Base-by-base conservation (phyloP, 2,888 invertebrate genomes). In the Lycaena phlaeas region DNA sequence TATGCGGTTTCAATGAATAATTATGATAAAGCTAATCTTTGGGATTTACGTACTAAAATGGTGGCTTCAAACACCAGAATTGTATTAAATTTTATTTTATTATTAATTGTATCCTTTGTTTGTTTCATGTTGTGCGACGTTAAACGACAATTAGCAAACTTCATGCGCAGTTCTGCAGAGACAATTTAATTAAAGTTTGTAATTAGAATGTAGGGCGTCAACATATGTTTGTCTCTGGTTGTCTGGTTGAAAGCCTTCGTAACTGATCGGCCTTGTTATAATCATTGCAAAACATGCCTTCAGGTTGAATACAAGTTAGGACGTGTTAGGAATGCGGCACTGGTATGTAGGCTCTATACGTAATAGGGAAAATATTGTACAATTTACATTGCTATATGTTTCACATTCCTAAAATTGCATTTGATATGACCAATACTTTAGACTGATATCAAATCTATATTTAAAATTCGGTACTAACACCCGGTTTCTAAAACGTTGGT, bases 311-410 rank as follows among this genome's bases (percentile, higher is more conserved):
- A 29, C 38, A 37, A 27, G 10, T 10, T 40, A 29, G 34, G 34
- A 25, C 17, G 38, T 36, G 26, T 42, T 26, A 26, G 46, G 46
- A 46, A 46, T 46, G 46, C 37, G 44, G 38, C 34, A 34, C 26
- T 27, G 38, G 29, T 42, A 30, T 38, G 38, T 38, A 38, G 34
- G 34, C 34, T 34, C 14, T 4, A 3, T 34, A 34, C 34, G 34
- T 34, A 18, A 34, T 34, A 14, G 34, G 34, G 34, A 34, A 34
- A 34, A 18, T 34, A 34, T 34, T 34, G 34, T 34, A 22, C n/a
- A n/a, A n/a, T n/a, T n/a, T n/a, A n/a, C n/a, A n/a, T n/a, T n/a
- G n/a, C n/a, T n/a, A n/a, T n/a, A n/a, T n/a, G n/a, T n/a, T n/a
- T n/a, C n/a, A n/a, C n/a, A n/a, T n/a, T n/a, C n/a, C n/a, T n/a